phyloP scores from a whole-genome alignment of 2,888 invertebrate species.

The Drosophila differens region DNA sequence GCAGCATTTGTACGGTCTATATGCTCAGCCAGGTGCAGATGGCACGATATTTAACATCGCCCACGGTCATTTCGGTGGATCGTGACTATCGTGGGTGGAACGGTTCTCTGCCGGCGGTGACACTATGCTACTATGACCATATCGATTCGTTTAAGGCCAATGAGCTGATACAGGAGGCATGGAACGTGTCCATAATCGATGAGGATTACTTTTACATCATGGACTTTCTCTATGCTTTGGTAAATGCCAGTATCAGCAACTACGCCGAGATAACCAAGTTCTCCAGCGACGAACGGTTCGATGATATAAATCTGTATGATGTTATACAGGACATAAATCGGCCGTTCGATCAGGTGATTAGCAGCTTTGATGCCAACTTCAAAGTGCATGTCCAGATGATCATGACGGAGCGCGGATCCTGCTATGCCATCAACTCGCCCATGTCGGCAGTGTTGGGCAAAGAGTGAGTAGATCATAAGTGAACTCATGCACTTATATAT shows the following conservation, averaged over 20 bases:
- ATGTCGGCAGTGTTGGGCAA: slow-evolving; percentile 75
- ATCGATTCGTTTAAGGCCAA: slow-evolving; percentile 82
- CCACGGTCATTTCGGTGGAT: slow-evolving; percentile 84
- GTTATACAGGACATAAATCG: slow-evolving; percentile 73
- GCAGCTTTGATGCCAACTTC: slow-evolving; percentile 72
- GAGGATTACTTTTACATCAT: slow-evolving; percentile 86
- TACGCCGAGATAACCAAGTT: slow-evolving; percentile 84
- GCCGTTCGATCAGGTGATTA: slow-evolving; percentile 78
- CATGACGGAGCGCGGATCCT: slow-evolving; percentile 89
- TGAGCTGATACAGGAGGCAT: slow-evolving; percentile 81
- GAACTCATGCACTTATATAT: background rate
- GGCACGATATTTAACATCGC: slow-evolving; percentile 77
- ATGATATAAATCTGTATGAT: slow-evolving; percentile 85
- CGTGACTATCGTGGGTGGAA: slow-evolving; percentile 84
- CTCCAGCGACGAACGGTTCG: slow-evolving; percentile 85
- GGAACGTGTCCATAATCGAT: slow-evolving; percentile 85
- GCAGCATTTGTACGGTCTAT: slow-evolving; percentile 69
- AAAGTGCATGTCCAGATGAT: slow-evolving; percentile 82
- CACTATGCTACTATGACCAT: slow-evolving; percentile 83
- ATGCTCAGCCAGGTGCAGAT: slow-evolving; percentile 74
- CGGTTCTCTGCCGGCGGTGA: slow-evolving; percentile 83
- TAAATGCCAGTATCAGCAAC: slow-evolving; percentile 85
- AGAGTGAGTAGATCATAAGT: slow-evolving; percentile 53
- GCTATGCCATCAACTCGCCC: slow-evolving; percentile 88
- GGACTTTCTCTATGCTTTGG: slow-evolving; percentile 85